These are phyloP conservation scores for Myodes glareolus DNA, from an alignment of 2,113 vertebrate genomes.

Conservation along the genomic window DNA sequence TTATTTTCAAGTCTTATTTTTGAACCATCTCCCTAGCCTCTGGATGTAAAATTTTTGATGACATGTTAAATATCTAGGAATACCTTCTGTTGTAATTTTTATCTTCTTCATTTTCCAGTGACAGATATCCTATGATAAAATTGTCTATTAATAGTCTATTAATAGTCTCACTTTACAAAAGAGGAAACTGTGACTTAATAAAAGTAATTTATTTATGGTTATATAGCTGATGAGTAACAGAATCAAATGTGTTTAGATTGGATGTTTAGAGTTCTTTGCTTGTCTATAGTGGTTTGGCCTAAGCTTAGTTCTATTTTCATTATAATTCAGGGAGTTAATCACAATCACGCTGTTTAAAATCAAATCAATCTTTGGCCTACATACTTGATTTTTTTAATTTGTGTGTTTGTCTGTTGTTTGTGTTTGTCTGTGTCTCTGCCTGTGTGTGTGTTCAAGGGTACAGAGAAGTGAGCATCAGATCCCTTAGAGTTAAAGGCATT, in stretches of 20 bases:
- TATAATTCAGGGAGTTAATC: not conserved
- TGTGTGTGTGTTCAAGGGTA: no score
- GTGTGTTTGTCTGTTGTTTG: not conserved
- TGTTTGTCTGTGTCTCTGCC: not conserved
- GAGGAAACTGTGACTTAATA: not conserved
- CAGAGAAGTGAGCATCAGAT: not conserved
- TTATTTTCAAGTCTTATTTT: conserved; percentile 27
- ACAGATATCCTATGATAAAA: not conserved
- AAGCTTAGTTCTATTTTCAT: not conserved
- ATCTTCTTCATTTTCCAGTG: not conserved
- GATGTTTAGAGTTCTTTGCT: not conserved
- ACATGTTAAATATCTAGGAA: not conserved
- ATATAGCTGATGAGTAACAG: not conserved
- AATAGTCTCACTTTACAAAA: not conserved
- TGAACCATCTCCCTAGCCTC: not conserved
- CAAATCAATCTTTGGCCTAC: not conserved
- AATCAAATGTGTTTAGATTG: not conserved
- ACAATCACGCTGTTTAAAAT: not conserved
- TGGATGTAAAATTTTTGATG: not conserved
- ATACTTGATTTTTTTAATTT: not conserved
- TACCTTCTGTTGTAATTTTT: not conserved
- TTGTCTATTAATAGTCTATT: no score
- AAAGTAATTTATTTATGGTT: not conserved
- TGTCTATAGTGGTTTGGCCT: not conserved
- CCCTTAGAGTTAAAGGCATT: not conserved